Base-by-base conservation (phyloP, 2,797 vertebrate species). In the Buphagus erythrorhynchus region DNA sequence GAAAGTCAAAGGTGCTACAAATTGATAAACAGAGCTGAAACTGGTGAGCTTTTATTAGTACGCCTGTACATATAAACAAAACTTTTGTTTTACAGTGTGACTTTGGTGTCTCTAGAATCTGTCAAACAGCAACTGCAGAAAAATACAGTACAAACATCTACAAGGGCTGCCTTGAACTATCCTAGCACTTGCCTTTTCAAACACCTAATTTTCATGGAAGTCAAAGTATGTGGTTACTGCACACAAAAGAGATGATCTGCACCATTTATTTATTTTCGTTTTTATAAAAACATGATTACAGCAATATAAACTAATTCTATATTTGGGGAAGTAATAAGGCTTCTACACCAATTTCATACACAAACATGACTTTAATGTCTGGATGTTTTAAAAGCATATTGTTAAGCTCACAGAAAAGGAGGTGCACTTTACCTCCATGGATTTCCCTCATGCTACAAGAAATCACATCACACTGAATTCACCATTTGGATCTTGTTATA, bases 281-380 rank as follows among this genome's bases (percentile, higher is more conserved):
- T 90, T 94, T 71, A 75, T 57, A 69, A 87, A 91, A 96, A 91
- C 40, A 65, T n/a, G 77, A 63, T 62, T 71, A 55, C 1, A 38
- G 81, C 14, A 66, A 63, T 33, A 80, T 52, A 96, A 76, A 94
- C 63, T 86, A 94, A 88, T 73, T 38, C 35, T 58, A 49, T 51
- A 85, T 33, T 67, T 77, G 54, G 75, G 93, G 83, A 96, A 85
- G 54, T 46, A 95, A 40, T 74, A 87, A 89, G 68, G 77, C 76
- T 83, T 20, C 51, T 78, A 58, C 73, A 91, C 38, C 88, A 95
- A 92, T 77, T 97, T 93, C 69, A 95, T 86, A 88, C 68, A 97
- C 15, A 89, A 95, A 90, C 57, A 76, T 45, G 57, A 90, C 58
- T 78, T 91, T 52, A 40, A 54, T 6, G 5, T 74, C 6, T 40